These are phyloP conservation scores for Eumerus sabulonum DNA, from an alignment of 2,888 invertebrate genomes.

Conservation along the genomic window DNA sequence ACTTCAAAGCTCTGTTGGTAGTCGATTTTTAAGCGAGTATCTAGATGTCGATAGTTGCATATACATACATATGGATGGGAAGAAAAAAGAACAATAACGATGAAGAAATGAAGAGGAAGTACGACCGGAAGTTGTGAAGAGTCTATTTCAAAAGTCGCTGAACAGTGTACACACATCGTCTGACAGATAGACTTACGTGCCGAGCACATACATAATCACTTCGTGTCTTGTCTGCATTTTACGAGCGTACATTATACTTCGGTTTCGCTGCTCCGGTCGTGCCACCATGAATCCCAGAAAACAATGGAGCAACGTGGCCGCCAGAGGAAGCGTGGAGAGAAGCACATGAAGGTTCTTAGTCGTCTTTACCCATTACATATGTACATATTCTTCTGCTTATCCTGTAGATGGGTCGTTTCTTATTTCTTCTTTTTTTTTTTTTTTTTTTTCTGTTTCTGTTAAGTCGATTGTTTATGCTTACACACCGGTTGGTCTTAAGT, in stretches of 20 bases:
- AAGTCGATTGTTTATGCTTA: constrained; percentile 52
- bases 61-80: constrained; percentile 19
- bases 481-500: not conserved
- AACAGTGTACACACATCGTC: not conserved
- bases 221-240: constrained; percentile 11
- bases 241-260: not conserved
- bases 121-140: constrained; percentile 61
- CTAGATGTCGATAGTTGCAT: too few relatives aligned
- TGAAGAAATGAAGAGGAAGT: constrained; percentile 39
- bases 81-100: constrained; percentile 6
- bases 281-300: not conserved
- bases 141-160: constrained; percentile 59
- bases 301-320: too few relatives aligned
- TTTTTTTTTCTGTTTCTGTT: constrained; percentile 24
- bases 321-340: constrained; percentile 14
- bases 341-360: constrained; percentile 25
- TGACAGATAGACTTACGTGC: too few relatives aligned
- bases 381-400: too few relatives aligned
- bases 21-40: too few relatives aligned
- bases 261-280: not conserved
- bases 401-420: not conserved
- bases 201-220: too few relatives aligned
- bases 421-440: too few relatives aligned
- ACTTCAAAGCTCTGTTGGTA: constrained; percentile 10
- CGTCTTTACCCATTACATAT: too few relatives aligned